Evolutionary conservation across 2,888 invertebrate species (phyloP), one percentile per base, ranked within the genome.

Genomic region (Eupeodes latifasciatus): DNA sequence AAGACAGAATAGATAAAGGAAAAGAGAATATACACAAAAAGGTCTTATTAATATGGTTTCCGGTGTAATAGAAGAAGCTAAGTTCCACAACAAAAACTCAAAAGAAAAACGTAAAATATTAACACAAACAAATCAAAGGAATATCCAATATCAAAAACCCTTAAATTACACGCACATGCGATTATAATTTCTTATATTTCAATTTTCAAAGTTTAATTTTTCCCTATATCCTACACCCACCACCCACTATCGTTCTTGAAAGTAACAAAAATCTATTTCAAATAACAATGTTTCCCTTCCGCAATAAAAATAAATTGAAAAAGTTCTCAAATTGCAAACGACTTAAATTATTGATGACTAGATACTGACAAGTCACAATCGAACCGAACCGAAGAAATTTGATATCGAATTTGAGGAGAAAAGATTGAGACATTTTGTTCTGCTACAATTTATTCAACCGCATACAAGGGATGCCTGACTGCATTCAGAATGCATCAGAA

Each of bases 221-320:
- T 27, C 2, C 27, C 27, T 27, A 27, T 27, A 27, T 27, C 27
- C 27, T 27, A 27, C 27, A 27, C 27, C 27, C 27, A 27, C 27
- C 1, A 27, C 27, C 27, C 27, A 27, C 27, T 2, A 27, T 27
- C 27, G 27, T 27, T 2, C 1, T 1, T 27, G 27, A 27, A 27
- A 27, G 27, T 27, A 27, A 40, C 9, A 5, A 9, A 40, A 40
- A 40, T 40, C 40, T 7, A 7, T 9, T 19, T 19, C 10, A 19
- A 19, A 19, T 7, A 19, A 7, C 4, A 9, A 55, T 10, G 62
- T 19, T 64, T 47, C 19, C 9, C 16, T 40, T 64, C 16, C 5
- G 44, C 27, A 49, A 27, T 66, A 66, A 66, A 66, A 66, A 66
- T 49, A 66, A 49, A 66, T 49, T 66, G 47, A 49, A 66, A 66